A percentile compares a stretch with the other conserved stretches of the same genome.
These are phyloP conservation scores for Lepidocyrtoides sp. DNA, from an alignment of 2,888 invertebrate species.

Conservation along the genomic window DNA sequence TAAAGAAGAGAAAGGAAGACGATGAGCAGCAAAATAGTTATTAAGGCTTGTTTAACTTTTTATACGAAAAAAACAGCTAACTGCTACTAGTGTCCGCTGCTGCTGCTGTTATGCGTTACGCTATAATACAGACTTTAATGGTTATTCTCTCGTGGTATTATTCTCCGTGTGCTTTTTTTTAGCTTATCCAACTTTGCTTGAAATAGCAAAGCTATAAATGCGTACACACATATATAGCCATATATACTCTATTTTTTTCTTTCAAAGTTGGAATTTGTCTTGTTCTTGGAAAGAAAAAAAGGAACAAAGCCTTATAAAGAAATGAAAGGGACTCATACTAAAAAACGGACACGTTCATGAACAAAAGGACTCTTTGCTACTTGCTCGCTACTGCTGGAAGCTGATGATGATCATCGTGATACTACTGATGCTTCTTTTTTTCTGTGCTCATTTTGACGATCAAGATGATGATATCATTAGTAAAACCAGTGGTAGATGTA, in stretches of 20 bases:
- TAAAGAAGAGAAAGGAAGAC: background rate
- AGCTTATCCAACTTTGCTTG: background rate
- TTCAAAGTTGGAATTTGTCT: too few species aligned
- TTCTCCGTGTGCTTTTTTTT: background rate
- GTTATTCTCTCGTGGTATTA: conserved; percentile 53
- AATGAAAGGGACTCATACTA: background rate
- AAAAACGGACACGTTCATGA: conserved; percentile 21
- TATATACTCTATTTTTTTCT: too few species aligned
- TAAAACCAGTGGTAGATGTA: background rate
- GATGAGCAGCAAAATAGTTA: conserved; percentile 24
- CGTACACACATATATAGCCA: too few species aligned
- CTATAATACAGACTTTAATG: conserved; percentile 21
- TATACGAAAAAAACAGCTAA: background rate
- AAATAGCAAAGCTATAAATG: background rate
- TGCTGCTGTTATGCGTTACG: background rate
- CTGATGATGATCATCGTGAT: background rate
- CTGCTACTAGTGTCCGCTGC: too few species aligned
- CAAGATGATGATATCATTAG: conserved; percentile 46
- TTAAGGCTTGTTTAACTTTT: conserved; percentile 65
- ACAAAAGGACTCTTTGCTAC: conserved; percentile 20
- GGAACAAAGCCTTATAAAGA: too few species aligned
- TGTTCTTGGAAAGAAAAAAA: too few species aligned
- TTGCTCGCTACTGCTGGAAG: too few species aligned
- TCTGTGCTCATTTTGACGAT: conserved; percentile 7
- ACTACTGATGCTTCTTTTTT: background rate